These are phyloP conservation scores for Drosophila prolongata DNA, from an alignment of 2,888 invertebrate genomes.

Conservation along the genomic window DNA sequence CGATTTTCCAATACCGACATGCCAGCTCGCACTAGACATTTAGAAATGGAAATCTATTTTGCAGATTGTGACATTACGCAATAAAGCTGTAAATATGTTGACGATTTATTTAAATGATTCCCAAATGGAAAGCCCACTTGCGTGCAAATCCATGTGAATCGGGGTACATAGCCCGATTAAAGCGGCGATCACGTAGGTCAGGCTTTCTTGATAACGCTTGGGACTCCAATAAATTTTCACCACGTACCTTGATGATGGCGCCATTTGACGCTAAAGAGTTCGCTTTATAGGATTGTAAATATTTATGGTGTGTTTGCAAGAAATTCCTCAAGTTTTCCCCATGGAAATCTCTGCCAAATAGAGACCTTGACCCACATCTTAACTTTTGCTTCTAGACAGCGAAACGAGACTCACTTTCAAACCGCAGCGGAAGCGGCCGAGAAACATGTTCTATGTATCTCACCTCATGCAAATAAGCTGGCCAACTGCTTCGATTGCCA, in stretches of 20 bases:
- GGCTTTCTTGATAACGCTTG: conserved; percentile 59
- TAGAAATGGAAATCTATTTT: conserved; percentile 6
- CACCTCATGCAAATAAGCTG: conserved; percentile 33
- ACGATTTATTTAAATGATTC: conserved; percentile 59
- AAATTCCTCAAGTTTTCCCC: conserved; percentile 51
- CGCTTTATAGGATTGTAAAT: conserved; percentile 39
- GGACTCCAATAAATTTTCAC: conserved; percentile 68
- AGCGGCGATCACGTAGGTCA: conserved; percentile 54
- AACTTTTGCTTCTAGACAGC: conserved; percentile 31
- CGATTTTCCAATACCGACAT: conserved; percentile 12
- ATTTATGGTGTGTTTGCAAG: conserved; percentile 20
- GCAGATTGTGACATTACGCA: conserved; percentile 45
- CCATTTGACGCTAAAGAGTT: conserved; percentile 53
- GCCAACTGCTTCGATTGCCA: conserved; percentile 54
- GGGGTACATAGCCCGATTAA: conserved; percentile 46
- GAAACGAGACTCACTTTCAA: conserved; percentile 66
- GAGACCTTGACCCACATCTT: conserved; percentile 64
- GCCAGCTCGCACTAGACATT: conserved; percentile 6
- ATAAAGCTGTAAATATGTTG: conserved; percentile 32
- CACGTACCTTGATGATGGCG: conserved; percentile 67
- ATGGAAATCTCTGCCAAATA: conserved; percentile 41
- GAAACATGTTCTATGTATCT: conserved; percentile 63
- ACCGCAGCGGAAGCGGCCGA: conserved; percentile 47
- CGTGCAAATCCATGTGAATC: conserved; percentile 66
- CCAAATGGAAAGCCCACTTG: conserved; percentile 63